phyloP scores from a whole-genome alignment of 2,797 vertebrate genomes.

The Sciaenops ocellatus region DNA sequence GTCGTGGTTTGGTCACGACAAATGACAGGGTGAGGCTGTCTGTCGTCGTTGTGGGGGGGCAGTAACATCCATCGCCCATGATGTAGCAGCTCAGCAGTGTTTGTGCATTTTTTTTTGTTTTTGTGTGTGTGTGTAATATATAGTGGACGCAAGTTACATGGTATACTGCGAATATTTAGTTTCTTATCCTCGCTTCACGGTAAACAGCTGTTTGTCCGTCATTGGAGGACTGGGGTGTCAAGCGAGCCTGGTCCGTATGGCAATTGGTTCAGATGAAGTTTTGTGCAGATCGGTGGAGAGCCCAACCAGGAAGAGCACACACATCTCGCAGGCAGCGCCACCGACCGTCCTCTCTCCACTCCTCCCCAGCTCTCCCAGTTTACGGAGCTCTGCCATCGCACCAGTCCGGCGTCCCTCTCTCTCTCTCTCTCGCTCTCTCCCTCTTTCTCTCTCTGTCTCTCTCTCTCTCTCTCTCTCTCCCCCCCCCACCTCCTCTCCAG shows the following conservation, averaged over 20 bases:
- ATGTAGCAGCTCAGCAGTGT: conserved; percentile 22
- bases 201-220: conserved; percentile 65
- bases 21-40: conserved; percentile 66
- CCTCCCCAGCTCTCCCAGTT: conserved; percentile 80
- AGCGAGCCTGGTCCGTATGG: conserved; percentile 57
- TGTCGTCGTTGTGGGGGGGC: conserved; percentile 11
- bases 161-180: conserved; percentile 40
- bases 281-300: conserved; percentile 71
- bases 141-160: conserved; percentile 43
- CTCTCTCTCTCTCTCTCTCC: neutral
- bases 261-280: conserved; percentile 80
- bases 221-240: conserved; percentile 64
- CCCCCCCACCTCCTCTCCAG: neutral
- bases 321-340: conserved; percentile 69
- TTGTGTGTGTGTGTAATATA: too few relatives aligned
- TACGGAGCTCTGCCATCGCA: conserved; percentile 77
- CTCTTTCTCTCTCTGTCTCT: neutral
- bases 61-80: conserved; percentile 52
- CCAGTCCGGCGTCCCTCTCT: conserved; percentile 67
- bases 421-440: neutral
- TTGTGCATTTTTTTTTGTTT: neutral
- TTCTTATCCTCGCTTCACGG: neutral
- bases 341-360: conserved; percentile 71
- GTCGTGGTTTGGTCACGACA: conserved; percentile 55
- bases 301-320: conserved; percentile 82